Base-by-base conservation (phyloP, 2,797 vertebrate species). In the Acanthopagrus latus region DNA sequence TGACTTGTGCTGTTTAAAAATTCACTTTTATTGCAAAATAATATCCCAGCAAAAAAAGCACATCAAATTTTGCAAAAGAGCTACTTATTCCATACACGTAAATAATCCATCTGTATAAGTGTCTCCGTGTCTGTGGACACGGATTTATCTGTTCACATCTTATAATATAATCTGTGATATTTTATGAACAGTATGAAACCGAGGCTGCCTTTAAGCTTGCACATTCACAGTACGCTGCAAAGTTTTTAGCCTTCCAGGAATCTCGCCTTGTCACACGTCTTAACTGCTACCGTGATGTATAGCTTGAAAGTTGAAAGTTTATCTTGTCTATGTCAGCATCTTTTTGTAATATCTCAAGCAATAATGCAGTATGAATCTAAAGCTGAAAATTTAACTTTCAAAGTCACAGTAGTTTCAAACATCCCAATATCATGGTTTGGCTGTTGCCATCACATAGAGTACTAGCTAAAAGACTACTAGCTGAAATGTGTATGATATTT, bases 1-100 rank as follows among this genome's bases (percentile, higher is more conserved):
- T 66, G 58, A 79, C 41, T 65, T 64, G 43, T 38, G 51, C 68
- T 55, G 72, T 89, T 89, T 80, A 81, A 88, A 88, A 92, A 81
- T 69, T 64, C 23, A 81, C 48, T 85, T 93, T 94, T 92, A 94
- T 92, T 94, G 89, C 84, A 92, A 94, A 93, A 89, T 88, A 88
- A 93, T 78, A 91, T 82, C 80, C 69, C 75, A 86, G 85, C 77
- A 86, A 86, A 90, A 77, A 83, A 87, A 89, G 74, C 83, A 93
- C 88, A 92, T 85, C 76, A 91, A 80, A 78, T 86, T 67, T 81
- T 55, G 83, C 86, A 92, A 94, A 94, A 91, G 48, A 83, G 82
- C 88, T 88, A 92, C 79, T 89, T 90, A 86, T 92, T 90, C 71
- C 79, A 83, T 82, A 92, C 81, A 89, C 84, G 86, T 93, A 91